Conservation (phyloP, 2,888 invertebrate species). For the Acrobasis repandana region DNA sequence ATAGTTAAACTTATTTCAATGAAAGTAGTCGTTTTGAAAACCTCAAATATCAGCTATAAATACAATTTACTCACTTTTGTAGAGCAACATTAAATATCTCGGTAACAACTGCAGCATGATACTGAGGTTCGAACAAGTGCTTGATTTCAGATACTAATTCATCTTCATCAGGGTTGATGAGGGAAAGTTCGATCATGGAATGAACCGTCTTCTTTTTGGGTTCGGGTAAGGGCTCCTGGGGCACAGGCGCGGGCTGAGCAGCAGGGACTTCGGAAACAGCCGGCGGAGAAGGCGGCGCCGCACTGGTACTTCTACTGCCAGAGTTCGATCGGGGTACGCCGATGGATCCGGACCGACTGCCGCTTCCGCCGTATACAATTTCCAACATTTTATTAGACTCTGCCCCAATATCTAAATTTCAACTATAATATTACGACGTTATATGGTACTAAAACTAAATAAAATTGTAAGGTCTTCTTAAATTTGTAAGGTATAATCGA, state of each 20-base stretch:
- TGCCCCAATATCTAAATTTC: too few relatives aligned
- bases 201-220: conserved; percentile 61
- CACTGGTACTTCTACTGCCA: conserved; percentile 50
- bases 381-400: conserved; percentile 2
- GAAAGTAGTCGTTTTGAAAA: neutral
- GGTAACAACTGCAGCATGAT: conserved; percentile 61
- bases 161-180: conserved; percentile 58
- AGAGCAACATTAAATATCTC: conserved; percentile 66
- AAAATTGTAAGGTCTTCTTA: too few relatives aligned
- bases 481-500: too few relatives aligned
- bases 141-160: conserved; percentile 61
- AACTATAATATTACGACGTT: too few relatives aligned
- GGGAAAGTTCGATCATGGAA: conserved; percentile 55
- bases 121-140: conserved; percentile 53
- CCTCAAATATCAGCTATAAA: neutral
- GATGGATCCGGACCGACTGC: conserved; percentile 61
- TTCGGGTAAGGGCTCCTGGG: conserved; percentile 61
- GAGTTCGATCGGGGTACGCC: conserved; percentile 59
- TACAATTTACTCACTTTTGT: conserved; percentile 68
- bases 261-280: conserved; percentile 37
- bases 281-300: conserved; percentile 41
- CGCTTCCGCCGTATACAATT: conserved; percentile 43
- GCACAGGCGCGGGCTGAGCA: conserved; percentile 37
- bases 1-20: too few relatives aligned
- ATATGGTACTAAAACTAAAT: too few relatives aligned